Base-by-base conservation (phyloP, 2,888 invertebrate genomes). In the Syrphus vitripennis region DNA sequence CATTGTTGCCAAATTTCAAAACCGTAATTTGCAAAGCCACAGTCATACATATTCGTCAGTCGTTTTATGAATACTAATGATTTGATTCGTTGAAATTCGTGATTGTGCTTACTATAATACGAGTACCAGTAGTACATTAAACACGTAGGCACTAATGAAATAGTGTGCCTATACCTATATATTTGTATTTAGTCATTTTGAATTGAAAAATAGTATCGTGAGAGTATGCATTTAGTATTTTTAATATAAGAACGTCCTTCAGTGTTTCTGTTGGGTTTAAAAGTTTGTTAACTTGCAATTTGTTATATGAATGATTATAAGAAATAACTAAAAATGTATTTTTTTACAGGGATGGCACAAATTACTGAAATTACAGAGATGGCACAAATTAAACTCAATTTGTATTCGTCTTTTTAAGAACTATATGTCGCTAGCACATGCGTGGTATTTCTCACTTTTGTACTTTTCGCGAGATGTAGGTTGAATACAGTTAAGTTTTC, bases 1-100 rank as follows among this genome's bases (percentile, higher is more conserved):
- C 71, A 76, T 53, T 67, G 80, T 84, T 84, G 80, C 83, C 80
- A 84, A 84, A 84, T 80, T 80, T 84, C 71, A 34, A 57, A 72
- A 16, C 48, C 40, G 40, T 70, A 79, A 16, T 63, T 70, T 70
- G 69, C 57, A 21, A 65, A 55, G 48, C 57, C 57, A 65, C 31
- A 79, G 50, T 67, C 42, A 40, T 31, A 61, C 14, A 37, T 14
- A 40, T 40, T 7, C 40, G 42, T 21, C 31, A 48, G 42, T 40
- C 40, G 37, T 75, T 63, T 74, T 24, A 57, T 65, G 83, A 75
- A 83, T 83, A 79, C 79, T 74, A 79, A 83, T 83, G 24, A 19
- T 24, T 69, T 21, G 48, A n/a, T 21, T 14, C 34, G n/a, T n/a
- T n/a, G 55, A 24, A 40, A 40, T 40, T 61, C n/a, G 24, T 3